Evolutionary conservation across 2,888 invertebrate species (phyloP), one percentile per base, ranked within the genome.

Genomic region (Platycheirus rosarum): DNA sequence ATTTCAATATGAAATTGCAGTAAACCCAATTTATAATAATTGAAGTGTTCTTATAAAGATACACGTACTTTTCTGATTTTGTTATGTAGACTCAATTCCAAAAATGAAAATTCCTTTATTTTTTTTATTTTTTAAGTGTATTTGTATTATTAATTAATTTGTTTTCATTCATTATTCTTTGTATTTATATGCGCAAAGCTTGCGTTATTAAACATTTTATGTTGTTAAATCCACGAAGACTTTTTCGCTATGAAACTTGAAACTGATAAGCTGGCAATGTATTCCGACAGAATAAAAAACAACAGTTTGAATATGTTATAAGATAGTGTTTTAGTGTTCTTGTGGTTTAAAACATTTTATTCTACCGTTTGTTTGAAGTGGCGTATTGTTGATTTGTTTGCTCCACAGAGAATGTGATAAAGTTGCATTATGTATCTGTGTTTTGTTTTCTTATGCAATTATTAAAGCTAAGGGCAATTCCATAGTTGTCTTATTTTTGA

Each of bases 31-130:
- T 13, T 8, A n/a, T 55, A 7, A 20, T 37, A 20, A 1, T 9
- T 1, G 14, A 40, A 55, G 20, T 35, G 20, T 20, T 55, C 23
- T 37, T 20, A 32, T 37, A 40, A 23, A 40, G 55, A 55, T 37
- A 37, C 37, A 9, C 4, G 9, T 18, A 7, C 23, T 23, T 23
- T 9, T 23, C 23, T 23, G 35, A 20, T 40, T 62, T 23, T 20
- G 16, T 42, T 51, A 55, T 71, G 49, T 26, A 62, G 32, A 51
- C n/a, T 70, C 80, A 80, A 80, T 76, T 80, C 80, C 80, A 23
- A 35, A 11, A 51, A 16, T 75, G 37, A 60, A 44, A 79, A 80
- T 80, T 80, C 80, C 76, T 62, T 65, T 37, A 1, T 48, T 29
- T 53, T 32, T 60, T 13, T 13, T 16, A 23, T 11, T 48, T 37